Base-by-base conservation (phyloP, 2,113 vertebrate genomes). In the Anolis carolinensis region DNA sequence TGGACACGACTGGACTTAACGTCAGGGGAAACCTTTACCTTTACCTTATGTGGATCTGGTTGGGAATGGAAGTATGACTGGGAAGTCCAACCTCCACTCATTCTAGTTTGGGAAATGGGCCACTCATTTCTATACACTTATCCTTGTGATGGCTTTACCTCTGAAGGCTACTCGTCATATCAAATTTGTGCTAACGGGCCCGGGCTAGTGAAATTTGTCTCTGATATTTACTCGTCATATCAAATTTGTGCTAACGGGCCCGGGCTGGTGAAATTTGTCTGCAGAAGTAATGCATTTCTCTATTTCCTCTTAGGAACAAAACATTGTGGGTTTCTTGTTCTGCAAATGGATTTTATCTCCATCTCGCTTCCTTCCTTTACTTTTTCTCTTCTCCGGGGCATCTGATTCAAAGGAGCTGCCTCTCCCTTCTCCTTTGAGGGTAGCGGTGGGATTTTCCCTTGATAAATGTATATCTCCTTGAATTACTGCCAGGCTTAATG, bases 401-500 rank as follows among this genome's bases (percentile, higher is more conserved):
- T 18, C 72, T 82, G 55, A n/a, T 81, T 44, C 44, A 34, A n/a
- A n/a, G 44, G 81, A 80, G 18, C 21, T 55, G 10, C 27, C 44
- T 21, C 0, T 78, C 89, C 79, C 80, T 85, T 44, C 25, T 9
- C 55, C 14, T 18, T 4, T 59, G 55, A 36, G 20, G 36, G 62
- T 18, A 63, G 11, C 0, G 84, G 82, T 87, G 86, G 39, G 73
- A 63, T 23, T 74, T 83, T 89, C 32, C 81, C 87, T 90, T 85
- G 91, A 92, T 93, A 85, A 75, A 90, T 86, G 87, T 80, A 4
- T 91, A 87, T 0, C 1, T 87, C 59, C 44, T 88, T 75, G 82
- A 48, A 2, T 0, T 48, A 75, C 90, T 93, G 90, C 87, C 86
- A 77, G 23, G 44, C 72, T 65, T 88, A 86, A 92, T 85, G 94